These are phyloP conservation scores for Cynopterus sphinx DNA, from an alignment of 2,797 vertebrate genomes.

Conservation along the genomic window DNA sequence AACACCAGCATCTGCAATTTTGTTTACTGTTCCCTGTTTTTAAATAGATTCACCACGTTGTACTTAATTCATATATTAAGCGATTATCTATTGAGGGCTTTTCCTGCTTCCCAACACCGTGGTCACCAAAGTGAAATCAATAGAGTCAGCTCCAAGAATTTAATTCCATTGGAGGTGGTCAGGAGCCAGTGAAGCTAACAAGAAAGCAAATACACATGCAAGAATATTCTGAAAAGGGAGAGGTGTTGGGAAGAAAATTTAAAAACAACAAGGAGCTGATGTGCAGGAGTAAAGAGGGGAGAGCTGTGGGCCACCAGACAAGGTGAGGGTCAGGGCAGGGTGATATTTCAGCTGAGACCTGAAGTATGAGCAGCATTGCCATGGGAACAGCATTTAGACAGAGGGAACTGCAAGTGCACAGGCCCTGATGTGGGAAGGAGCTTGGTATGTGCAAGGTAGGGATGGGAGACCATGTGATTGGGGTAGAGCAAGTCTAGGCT, in stretches of 20 bases:
- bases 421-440: background rate
- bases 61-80: background rate
- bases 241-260: background rate
- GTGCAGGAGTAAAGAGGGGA: background rate
- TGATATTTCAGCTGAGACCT: background rate
- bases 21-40: background rate
- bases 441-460: background rate
- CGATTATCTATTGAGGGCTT: background rate
- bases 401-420: background rate
- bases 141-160: background rate
- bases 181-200: background rate
- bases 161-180: background rate
- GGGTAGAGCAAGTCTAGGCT: background rate
- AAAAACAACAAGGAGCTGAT: background rate
- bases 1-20: background rate
- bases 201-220: background rate
- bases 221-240: background rate
- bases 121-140: background rate
- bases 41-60: background rate
- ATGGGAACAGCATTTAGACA: background rate
- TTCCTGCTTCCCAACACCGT: background rate
- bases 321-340: background rate
- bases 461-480: background rate
- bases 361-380: background rate
- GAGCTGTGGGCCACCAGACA: background rate